Base-by-base conservation (phyloP, 2,113 vertebrate genomes). In the Manacus vitellinus region DNA sequence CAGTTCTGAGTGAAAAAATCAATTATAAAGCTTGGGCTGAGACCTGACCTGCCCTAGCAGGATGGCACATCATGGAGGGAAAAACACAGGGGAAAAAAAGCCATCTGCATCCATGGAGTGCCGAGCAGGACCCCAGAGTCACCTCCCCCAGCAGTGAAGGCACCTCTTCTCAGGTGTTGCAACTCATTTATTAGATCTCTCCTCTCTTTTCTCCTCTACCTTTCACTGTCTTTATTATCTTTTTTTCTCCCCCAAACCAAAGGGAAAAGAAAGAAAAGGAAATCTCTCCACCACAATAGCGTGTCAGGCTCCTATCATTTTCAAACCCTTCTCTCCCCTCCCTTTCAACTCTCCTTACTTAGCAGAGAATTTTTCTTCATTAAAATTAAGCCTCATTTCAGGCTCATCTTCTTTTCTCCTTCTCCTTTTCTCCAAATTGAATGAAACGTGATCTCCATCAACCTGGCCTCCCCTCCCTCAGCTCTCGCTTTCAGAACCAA, bases 311-410 rank as follows among this genome's bases (percentile, higher is more conserved):
- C 89, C 92, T 95, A 95, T 94, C 94, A 91, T 93, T 92, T 96
- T 49, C 71, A 95, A 94, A 93, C 75, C 81, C 77, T 55, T 75
- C 77, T 89, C 93, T 95, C 93, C 89, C 95, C 94, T 97, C 97
- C 97, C 85, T 96, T 96, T 91, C 95, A 91, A 96, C 95, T 96
- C 97, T 97, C 92, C 91, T 94, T 92, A 95, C 97, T 97, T 94
- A 95, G 96, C 78, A 2, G 95, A 96, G 94, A 97, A 98, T 97
- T 98, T 97, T 88, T 88, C 97, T 97, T 98, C 97, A 97, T 98
- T 98, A 98, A 98, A 98, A 98, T 97, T 97, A 98, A 97, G 97
- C 92, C 83, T 98, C 90, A 94, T 97, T 98, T 97, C 96, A 97
- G 86, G 81, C 92, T 97, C 92, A 96, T 97, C 97, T 96, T 97